Evolutionary conservation across 2,888 invertebrate genomes (phyloP).

Genomic region (Orgyia antiqua): DNA sequence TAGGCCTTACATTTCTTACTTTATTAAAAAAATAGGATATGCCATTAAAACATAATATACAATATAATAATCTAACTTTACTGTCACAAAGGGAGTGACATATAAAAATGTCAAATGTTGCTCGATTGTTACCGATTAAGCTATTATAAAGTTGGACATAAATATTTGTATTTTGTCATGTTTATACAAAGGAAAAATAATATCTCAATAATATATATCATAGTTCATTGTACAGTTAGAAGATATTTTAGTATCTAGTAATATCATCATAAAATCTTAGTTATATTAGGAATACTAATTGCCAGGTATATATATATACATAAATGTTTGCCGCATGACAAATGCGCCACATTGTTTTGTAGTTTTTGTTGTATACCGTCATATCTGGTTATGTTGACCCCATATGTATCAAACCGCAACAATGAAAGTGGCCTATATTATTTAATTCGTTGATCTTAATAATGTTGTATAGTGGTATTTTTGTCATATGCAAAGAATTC

Average conservation of each 20-base stretch:
- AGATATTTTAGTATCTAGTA: constrained; percentile 64
- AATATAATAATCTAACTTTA: constrained; percentile 47
- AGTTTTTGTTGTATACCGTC: constrained; percentile 37
- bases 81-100: constrained; percentile 70
- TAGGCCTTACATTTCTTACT: constrained; percentile 46
- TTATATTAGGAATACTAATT: constrained; percentile 67
- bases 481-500: constrained; percentile 61
- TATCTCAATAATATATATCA: constrained; percentile 74
- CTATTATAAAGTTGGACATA: constrained; percentile 64
- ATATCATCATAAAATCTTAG: constrained; percentile 64
- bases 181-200: constrained; percentile 72
- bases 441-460: constrained; percentile 42
- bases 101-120: constrained; percentile 52
- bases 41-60: constrained; percentile 41
- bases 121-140: constrained; percentile 74
- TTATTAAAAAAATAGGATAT: constrained; percentile 48
- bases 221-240: constrained; percentile 75
- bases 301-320: constrained; percentile 36
- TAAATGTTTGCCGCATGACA: constrained; percentile 59
- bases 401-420: constrained; percentile 52
- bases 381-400: constrained; percentile 62
- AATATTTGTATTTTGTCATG: constrained; percentile 75
- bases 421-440: constrained; percentile 72
- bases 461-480: constrained; percentile 45
- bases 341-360: constrained; percentile 49